Conservation (phyloP, 2,888 invertebrate genomes). For the Tipula unca region DNA sequence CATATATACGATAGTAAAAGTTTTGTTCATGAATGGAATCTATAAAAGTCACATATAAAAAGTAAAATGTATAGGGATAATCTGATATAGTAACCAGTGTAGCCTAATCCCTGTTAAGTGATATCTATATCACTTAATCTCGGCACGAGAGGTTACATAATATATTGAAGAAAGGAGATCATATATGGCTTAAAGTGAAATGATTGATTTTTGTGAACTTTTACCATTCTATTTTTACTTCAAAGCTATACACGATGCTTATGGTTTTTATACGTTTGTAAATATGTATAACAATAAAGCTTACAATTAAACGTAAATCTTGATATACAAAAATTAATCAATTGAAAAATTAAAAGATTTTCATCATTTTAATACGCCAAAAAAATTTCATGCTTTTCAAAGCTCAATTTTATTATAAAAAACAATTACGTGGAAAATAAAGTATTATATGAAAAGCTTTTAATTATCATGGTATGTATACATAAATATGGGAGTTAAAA, state of each 20-base stretch:
- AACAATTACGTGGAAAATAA: too few relatives aligned
- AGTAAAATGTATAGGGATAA: background rate
- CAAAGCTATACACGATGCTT: background rate
- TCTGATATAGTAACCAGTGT: background rate
- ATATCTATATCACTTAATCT: background rate
- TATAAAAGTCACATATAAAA: background rate
- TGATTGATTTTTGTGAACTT: background rate
- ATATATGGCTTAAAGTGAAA: background rate
- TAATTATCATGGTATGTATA: too few relatives aligned
- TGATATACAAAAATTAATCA: too few relatives aligned
- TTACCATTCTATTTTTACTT: background rate
- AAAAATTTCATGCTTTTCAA: too few relatives aligned
- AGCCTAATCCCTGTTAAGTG: background rate
- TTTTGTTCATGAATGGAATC: background rate
- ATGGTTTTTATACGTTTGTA: too few relatives aligned
- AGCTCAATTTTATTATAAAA: too few relatives aligned
- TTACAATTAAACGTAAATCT: too few relatives aligned
- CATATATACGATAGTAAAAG: background rate
- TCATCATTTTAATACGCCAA: too few relatives aligned
- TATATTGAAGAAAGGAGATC: background rate
- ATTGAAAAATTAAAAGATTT: too few relatives aligned
- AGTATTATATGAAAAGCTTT: too few relatives aligned
- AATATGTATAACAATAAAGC: too few relatives aligned
- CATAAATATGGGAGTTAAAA: too few relatives aligned
- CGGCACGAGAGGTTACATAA: background rate